A percentile compares a stretch with the other conserved stretches of the same genome.
These are phyloP conservation scores for Agelastica alni DNA, from an alignment of 2,888 invertebrate species.

Conservation along the genomic window DNA sequence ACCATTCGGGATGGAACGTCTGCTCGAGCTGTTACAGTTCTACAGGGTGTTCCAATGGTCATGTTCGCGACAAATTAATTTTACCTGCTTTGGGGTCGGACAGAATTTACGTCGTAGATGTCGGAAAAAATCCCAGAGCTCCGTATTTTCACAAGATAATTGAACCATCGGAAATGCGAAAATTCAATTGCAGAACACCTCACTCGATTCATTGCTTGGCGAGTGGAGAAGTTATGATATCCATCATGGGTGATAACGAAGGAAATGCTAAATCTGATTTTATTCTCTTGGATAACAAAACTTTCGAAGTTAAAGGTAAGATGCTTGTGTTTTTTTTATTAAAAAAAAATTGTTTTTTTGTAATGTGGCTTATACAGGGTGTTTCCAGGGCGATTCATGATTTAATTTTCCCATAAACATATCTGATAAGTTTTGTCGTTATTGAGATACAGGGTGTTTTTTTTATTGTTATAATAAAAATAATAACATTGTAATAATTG, in stretches of 20 bases:
- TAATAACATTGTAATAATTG: no score
- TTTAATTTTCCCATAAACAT: no score
- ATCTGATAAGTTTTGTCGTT: no score
- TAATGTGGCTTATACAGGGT: no score
- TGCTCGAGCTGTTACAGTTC: slow-evolving; percentile 85
- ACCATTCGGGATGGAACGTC: slow-evolving; percentile 96
- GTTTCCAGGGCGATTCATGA: no score
- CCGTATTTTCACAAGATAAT: slow-evolving; percentile 81
- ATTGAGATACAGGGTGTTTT: no score
- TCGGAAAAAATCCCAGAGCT: slow-evolving; percentile 70
- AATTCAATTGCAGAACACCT: slow-evolving; percentile 78
- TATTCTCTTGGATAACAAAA: slow-evolving; percentile 81
- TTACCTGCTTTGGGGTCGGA: slow-evolving; percentile 81
- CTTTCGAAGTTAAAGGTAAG: slow-evolving; percentile 73
- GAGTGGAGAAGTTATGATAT: slow-evolving; percentile 92
- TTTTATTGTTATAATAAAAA: no score
- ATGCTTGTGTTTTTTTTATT: no score
- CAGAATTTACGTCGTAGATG: slow-evolving; percentile 84
- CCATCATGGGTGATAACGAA: slow-evolving; percentile 87
- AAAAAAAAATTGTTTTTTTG: no score
- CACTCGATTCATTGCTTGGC: slow-evolving; percentile 95
- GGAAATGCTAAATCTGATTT: slow-evolving; percentile 88
- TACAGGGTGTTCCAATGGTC: slow-evolving; percentile 52
- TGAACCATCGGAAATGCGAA: slow-evolving; percentile 77
- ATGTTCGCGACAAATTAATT: slow-evolving; percentile 77